Evolutionary conservation across 2,797 vertebrate species (phyloP).

Genomic region (Sebastes ruberrimus): DNA sequence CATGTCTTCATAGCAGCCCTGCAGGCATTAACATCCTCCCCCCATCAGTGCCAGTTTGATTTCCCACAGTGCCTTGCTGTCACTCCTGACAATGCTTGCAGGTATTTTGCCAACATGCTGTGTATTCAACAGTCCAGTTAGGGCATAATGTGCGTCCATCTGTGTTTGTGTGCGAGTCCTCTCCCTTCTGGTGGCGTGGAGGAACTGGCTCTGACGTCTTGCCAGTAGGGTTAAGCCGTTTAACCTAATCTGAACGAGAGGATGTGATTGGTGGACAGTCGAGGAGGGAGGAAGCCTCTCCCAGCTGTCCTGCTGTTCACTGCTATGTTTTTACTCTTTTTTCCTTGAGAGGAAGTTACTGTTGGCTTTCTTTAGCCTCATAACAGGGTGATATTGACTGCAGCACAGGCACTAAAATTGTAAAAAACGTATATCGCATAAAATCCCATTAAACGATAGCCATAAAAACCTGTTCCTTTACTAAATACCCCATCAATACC

Average conservation of each 20-base stretch:
- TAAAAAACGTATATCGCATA: neutral
- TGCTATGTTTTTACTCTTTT: neutral
- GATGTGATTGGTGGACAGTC: conserved; percentile 55
- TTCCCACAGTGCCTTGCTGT: conserved; percentile 44
- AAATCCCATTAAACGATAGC: neutral
- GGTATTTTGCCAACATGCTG: conserved; percentile 42
- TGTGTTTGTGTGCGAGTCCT: conserved; percentile 9
- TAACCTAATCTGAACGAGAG: conserved; percentile 62
- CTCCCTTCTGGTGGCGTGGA: conserved; percentile 26
- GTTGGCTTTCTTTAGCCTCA: neutral
- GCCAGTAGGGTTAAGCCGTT: conserved; percentile 67
- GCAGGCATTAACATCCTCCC: conserved; percentile 38
- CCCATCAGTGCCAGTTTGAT: conserved; percentile 48
- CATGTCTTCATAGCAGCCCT: conserved; percentile 26
- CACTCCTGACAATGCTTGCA: conserved; percentile 18
- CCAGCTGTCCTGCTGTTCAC: conserved; percentile 51
- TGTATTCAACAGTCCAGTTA: conserved; percentile 22
- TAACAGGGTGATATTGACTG: neutral
- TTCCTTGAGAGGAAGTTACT: neutral
- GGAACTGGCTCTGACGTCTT: conserved; percentile 53
- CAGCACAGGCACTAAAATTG: neutral
- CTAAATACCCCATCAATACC: neutral
- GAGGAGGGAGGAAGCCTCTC: conserved; percentile 43
- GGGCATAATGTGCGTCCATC: neutral
- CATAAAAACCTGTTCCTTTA: neutral